These are phyloP conservation scores for Cariama cristata DNA, from an alignment of 2,113 vertebrate species.

Conservation along the genomic window DNA sequence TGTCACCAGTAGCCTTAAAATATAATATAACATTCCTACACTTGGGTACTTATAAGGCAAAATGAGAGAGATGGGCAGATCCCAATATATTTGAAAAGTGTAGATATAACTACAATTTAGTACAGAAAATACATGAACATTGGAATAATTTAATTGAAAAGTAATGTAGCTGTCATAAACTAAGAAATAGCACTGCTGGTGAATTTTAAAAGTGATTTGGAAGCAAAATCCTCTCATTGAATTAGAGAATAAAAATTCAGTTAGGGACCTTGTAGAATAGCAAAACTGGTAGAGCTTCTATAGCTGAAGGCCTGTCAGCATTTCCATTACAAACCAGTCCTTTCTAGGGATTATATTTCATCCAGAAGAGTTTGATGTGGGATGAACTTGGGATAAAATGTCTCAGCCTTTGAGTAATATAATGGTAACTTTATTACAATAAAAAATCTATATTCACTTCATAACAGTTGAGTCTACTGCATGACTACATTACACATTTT, in stretches of 20 bases:
- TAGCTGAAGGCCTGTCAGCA: constrained; percentile 9
- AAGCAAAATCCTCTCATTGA: constrained; percentile 72
- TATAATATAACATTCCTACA: background rate
- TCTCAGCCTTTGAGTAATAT: constrained; percentile 20
- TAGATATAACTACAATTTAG: constrained; percentile 61
- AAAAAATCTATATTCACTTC: constrained; percentile 25
- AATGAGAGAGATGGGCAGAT: background rate
- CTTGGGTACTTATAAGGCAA: background rate
- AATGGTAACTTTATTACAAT: background rate
- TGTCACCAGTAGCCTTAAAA: constrained; percentile 23
- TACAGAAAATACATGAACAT: constrained; percentile 65
- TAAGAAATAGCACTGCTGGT: constrained; percentile 67
- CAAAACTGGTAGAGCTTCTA: constrained; percentile 36
- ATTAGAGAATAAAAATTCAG: constrained; percentile 71
- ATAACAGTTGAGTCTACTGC: background rate
- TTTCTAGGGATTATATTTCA: constrained; percentile 48
- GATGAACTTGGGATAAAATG: constrained; percentile 45
- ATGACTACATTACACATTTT: background rate
- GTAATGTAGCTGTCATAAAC: constrained; percentile 62
- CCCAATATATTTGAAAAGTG: constrained; percentile 21
- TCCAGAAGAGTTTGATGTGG: constrained; percentile 42
- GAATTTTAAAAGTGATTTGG: constrained; percentile 74
- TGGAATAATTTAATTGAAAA: constrained; percentile 73
- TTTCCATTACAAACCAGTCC: constrained; percentile 40
- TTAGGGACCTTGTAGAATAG: constrained; percentile 55